Base-by-base conservation (phyloP, 2,888 invertebrate genomes). In the Ferrisia virgata region DNA sequence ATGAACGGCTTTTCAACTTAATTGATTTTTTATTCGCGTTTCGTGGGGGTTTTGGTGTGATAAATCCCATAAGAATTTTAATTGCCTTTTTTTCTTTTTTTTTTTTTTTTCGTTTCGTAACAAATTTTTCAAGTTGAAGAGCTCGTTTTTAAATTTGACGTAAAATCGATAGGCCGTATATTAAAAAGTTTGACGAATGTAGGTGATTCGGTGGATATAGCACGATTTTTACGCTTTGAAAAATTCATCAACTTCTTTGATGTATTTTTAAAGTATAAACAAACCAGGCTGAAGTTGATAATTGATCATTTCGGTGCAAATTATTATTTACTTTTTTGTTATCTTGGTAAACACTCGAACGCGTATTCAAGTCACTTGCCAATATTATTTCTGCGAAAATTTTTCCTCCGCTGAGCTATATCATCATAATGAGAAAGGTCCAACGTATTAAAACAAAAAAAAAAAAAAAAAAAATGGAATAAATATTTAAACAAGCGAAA, bases 181-280 rank as follows among this genome's bases (percentile, higher is more conserved):
- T 28, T 25, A 64, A 64, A 28, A 25, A 28, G 58, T 28, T 25
- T 64, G 11, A 8, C 13, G 15, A 25, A 25, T 64, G 58, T 25
- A 28, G 58, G 25, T 64, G 58, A 64, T 11, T 25, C 28, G 58
- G 22, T 28, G 28, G 58, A 18, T 22, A 18, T 18, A 13, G 58
- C 13, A 5, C 5, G 58, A 64, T 64, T 64, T 64, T 28, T 25
- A 36, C 64, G 72, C 36, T 72, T 72, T 72, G 33, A 72, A 72
- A 72, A 33, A 33, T 72, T 72, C 33, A 72, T 72, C 33, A 72
- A 72, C 15, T 72, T 72, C 72, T 72, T 72, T 72, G 72, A 72
- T 72, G 72, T 72, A 72, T 72, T 72, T 72, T 72, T 72, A 72
- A 72, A 72, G 33, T 6, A 72, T 72, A 72, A 72, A 72, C 72